Conservation (phyloP, 1,140 invertebrate species). For the Euschistus heros region DNA sequence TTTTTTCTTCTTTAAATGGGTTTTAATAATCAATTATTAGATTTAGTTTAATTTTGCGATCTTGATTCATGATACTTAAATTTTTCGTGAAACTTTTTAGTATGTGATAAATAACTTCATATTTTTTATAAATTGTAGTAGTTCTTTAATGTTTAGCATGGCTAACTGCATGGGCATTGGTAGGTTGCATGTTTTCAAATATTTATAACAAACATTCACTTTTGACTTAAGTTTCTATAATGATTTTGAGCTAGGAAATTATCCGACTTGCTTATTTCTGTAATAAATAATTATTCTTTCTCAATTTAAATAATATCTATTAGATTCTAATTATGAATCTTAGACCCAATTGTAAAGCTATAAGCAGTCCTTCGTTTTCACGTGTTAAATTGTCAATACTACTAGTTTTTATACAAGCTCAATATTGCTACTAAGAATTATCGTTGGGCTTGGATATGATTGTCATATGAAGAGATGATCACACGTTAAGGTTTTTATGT, state of each 20-base stretch:
- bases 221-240: slow-evolving; percentile 11
- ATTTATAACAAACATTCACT: slow-evolving; percentile 9
- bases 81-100: neutral
- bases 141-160: slow-evolving; percentile 15
- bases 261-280: neutral
- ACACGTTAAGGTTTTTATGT: slow-evolving; percentile 11
- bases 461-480: neutral
- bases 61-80: neutral
- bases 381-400: slow-evolving; percentile 1
- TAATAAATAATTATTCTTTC: neutral
- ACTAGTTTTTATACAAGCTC: slow-evolving; percentile 7
- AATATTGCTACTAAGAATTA: slow-evolving; percentile 7
- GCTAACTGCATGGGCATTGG: slow-evolving; percentile 19
- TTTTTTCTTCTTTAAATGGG: too few species aligned
- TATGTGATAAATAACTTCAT: slow-evolving; percentile 4
- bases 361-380: neutral
- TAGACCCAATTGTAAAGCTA: neutral
- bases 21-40: too few species aligned
- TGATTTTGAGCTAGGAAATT: slow-evolving; percentile 11
- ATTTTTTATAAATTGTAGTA: slow-evolving; percentile 4
- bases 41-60: too few species aligned
- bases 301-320: neutral
- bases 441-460: slow-evolving; percentile 6
- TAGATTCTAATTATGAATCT: neutral
- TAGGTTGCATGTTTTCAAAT: slow-evolving; percentile 17